These are phyloP conservation scores for Deilephila porcellus DNA, from an alignment of 2,888 invertebrate species.

Conservation along the genomic window DNA sequence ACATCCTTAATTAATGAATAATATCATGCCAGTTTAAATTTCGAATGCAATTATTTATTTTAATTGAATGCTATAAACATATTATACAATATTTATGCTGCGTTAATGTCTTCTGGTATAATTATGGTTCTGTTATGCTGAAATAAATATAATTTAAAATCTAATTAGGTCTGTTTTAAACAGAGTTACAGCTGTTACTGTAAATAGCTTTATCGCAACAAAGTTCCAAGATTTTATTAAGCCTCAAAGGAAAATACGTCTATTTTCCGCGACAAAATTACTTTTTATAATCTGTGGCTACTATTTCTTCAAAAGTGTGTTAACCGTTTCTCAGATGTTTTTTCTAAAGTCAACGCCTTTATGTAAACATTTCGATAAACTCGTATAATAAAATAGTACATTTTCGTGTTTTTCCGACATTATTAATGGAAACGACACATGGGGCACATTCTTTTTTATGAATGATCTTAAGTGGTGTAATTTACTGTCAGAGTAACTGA, in stretches of 20 bases:
- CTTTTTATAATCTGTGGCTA: not conserved
- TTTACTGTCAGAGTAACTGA: not conserved
- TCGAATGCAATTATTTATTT: too few species aligned
- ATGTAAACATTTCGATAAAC: not conserved
- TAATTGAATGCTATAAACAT: too few species aligned
- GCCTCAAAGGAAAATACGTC: not conserved
- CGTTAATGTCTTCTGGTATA: too few species aligned
- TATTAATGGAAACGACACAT: not conserved
- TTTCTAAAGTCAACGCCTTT: not conserved
- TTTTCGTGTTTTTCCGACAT: not conserved
- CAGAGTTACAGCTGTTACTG: not conserved
- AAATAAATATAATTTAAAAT: not conserved
- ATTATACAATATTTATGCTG: too few species aligned
- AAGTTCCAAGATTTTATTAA: not conserved
- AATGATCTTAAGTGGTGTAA: not conserved
- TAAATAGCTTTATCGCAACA: too few species aligned
- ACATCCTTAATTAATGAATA: too few species aligned
- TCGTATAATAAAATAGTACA: not conserved
- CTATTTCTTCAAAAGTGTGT: constrained; percentile 1
- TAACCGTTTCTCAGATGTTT: not conserved
- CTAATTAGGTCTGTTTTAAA: not conserved
- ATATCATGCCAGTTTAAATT: too few species aligned
- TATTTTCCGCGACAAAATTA: not conserved
- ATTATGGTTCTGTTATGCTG: too few species aligned
- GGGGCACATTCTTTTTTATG: not conserved